These are phyloP conservation scores for Phymanthus crucifer DNA, from an alignment of 92 coral and sea anemone species.

Conservation along the genomic window DNA sequence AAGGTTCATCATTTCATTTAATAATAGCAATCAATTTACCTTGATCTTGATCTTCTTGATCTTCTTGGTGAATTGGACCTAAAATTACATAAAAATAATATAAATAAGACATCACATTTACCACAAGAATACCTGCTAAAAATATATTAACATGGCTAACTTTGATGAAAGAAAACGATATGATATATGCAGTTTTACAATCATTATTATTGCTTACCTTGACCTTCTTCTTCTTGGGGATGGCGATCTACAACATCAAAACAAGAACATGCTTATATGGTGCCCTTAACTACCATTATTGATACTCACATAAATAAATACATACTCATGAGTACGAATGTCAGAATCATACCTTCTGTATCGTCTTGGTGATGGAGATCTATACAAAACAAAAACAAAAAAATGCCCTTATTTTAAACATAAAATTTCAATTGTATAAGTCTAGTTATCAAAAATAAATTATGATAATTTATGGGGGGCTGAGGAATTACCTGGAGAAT, in stretches of 20 bases:
- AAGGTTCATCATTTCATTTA: neutral
- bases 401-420: neutral
- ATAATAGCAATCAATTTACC: neutral
- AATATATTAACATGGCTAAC: no score
- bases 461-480: neutral
- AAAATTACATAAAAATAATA: constrained; percentile 4
- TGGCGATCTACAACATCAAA: constrained; percentile 1
- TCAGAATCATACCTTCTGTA: constrained; percentile 45
- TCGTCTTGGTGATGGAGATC: constrained; percentile 67
- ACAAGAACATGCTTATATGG: no score
- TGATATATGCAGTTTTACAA: no score
- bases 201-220: constrained; percentile 34
- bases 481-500: constrained; percentile 42
- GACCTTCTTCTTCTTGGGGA: constrained; percentile 74
- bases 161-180: no score
- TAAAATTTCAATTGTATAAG: neutral
- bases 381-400: no score
- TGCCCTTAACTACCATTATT: neutral
- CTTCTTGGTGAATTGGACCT: constrained; percentile 76
- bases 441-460: neutral
- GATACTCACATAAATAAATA: neutral
- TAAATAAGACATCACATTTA: no score
- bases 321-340: neutral
- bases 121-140: no score
- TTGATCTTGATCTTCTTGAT: constrained; percentile 67